A percentile compares a stretch with the other conserved stretches of the same genome.
Evolutionary conservation across 1,140 invertebrate genomes (phyloP).

Genomic region (Drosophila tropicalis): DNA sequence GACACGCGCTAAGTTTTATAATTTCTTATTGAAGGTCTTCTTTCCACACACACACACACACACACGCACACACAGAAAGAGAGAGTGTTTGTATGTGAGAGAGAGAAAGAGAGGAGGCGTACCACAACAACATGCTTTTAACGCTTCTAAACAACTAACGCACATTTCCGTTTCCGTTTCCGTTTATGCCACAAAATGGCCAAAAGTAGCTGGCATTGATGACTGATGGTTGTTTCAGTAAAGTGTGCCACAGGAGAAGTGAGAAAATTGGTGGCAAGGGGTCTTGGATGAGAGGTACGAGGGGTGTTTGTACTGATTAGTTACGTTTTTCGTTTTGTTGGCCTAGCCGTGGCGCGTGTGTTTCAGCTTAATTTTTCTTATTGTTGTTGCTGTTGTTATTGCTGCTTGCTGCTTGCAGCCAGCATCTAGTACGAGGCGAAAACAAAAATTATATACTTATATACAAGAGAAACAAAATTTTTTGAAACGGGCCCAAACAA

Average conservation of each 20-base stretch:
- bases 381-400: constrained; percentile 15
- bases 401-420: constrained; percentile 45
- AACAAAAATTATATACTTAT: constrained; percentile 19
- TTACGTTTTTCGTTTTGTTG: constrained; percentile 34
- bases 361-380: constrained; percentile 39
- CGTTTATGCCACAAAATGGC: constrained; percentile 51
- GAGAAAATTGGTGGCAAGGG: too few species aligned
- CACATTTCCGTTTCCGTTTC: constrained; percentile 68
- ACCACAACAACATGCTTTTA: constrained; percentile 21
- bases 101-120: background rate
- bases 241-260: too few species aligned
- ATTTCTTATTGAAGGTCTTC: constrained; percentile 68
- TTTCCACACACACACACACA: constrained; percentile 24
- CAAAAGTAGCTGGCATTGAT: constrained; percentile 52
- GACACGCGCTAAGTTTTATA: constrained; percentile 69
- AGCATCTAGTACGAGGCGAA: constrained; percentile 61
- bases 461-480: constrained; percentile 20
- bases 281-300: background rate
- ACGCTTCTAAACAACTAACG: constrained; percentile 50
- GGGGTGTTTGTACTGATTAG: constrained; percentile 32
- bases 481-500: constrained; percentile 12
- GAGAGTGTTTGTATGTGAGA: background rate
- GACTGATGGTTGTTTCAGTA: constrained; percentile 19
- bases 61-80: background rate
- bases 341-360: constrained; percentile 17